Evolutionary conservation across 1,140 invertebrate species (phyloP).

Genomic region (Drosophila kurseongensis): DNA sequence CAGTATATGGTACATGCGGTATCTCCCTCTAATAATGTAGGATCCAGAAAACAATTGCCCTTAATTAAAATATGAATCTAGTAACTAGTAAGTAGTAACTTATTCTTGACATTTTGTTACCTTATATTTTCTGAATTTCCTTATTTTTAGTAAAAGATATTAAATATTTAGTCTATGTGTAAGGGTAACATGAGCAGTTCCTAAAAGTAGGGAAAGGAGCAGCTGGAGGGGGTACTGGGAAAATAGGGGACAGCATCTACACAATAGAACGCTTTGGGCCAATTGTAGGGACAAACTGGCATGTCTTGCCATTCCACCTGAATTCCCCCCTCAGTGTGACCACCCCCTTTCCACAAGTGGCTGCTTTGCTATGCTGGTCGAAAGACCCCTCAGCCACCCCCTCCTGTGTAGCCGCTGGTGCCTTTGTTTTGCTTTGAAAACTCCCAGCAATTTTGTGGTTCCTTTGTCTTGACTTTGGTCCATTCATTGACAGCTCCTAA

Average conservation of each 20-base stretch:
- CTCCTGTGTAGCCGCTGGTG: constrained; percentile 7
- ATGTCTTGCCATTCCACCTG: constrained; percentile 41
- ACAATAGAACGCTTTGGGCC: constrained; percentile 59
- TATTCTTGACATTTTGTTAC: neutral
- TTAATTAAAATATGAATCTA: neutral
- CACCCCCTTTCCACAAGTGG: constrained; percentile 28
- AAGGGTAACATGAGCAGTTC: constrained; percentile 9
- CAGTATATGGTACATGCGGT: too few relatives aligned
- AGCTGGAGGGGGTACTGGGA: neutral
- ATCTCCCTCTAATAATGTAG: too few relatives aligned
- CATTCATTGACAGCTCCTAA: constrained; percentile 55
- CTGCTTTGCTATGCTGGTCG: constrained; percentile 39
- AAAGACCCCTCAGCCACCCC: neutral
- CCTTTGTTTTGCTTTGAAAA: constrained; percentile 56
- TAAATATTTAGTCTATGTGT: neutral
- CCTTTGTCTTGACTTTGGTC: constrained; percentile 40
- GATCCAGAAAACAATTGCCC: neutral
- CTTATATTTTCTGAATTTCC: neutral
- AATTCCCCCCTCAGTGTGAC: constrained; percentile 1
- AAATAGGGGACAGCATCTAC: constrained; percentile 6
- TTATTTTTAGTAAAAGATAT: neutral
- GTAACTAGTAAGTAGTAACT: too few relatives aligned
- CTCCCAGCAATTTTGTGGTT: constrained; percentile 44
- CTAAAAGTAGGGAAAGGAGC: constrained; percentile 7
- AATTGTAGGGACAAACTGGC: constrained; percentile 50